These are phyloP conservation scores for Eurystomus gularis DNA, from an alignment of 2,113 vertebrate species.

Conservation along the genomic window DNA sequence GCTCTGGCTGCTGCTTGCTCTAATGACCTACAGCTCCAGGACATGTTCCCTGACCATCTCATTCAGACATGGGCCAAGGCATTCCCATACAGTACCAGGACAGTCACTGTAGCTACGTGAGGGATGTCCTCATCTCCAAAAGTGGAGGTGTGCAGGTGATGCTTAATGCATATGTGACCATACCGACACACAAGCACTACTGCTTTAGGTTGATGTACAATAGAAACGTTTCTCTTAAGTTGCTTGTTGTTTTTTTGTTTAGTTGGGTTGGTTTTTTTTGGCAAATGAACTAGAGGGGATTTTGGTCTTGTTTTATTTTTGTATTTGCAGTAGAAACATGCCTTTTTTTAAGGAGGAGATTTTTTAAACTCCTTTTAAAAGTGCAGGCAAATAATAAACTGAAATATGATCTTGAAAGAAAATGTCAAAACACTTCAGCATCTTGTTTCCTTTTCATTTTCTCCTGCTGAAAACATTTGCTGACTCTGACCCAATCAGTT, in stretches of 20 bases:
- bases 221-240: not conserved
- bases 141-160: not conserved
- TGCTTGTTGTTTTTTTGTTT: not conserved
- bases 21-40: not conserved
- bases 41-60: not conserved
- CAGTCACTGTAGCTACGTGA: not conserved
- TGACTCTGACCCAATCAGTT: not conserved
- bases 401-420: not conserved
- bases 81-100: not conserved
- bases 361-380: not conserved
- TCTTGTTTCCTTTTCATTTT: not conserved
- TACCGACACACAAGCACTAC: not conserved
- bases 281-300: no score
- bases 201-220: not conserved
- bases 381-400: not conserved
- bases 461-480: not conserved
- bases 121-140: not conserved
- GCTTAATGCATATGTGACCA: not conserved
- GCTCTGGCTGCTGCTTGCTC: not conserved
- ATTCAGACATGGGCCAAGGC: not conserved
- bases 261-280: not conserved
- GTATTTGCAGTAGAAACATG: not conserved
- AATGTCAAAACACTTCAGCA: not conserved
- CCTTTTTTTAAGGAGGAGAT: not conserved
- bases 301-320: no score